These are phyloP conservation scores for Listronotus oregonensis DNA, from an alignment of 1,140 invertebrate genomes.

Conservation along the genomic window DNA sequence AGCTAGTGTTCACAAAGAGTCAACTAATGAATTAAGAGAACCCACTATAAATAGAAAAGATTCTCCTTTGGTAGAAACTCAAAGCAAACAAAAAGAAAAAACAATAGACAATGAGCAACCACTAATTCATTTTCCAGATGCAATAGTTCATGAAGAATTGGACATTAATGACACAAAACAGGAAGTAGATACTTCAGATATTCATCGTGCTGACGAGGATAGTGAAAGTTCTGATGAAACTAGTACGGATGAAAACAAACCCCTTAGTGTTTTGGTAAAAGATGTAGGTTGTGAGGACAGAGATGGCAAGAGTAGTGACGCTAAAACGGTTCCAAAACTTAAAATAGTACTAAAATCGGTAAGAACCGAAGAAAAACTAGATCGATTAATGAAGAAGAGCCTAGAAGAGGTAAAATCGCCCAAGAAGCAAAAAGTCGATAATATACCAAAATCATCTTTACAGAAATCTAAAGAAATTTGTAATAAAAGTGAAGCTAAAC, in stretches of 20 bases:
- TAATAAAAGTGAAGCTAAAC: background rate
- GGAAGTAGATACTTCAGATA: background rate
- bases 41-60: background rate
- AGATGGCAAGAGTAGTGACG: no score
- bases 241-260: slow-evolving; percentile 5
- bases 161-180: background rate
- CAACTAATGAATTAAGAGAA: background rate
- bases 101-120: no score
- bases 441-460: background rate
- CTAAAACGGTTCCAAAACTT: background rate
- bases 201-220: background rate
- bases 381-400: background rate
- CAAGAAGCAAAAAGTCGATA: no score
- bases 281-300: no score
- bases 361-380: slow-evolving; percentile 7
- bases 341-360: slow-evolving; percentile 17
- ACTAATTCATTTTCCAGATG: background rate
- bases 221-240: slow-evolving; percentile 2
- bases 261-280: background rate
- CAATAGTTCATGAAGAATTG: slow-evolving; percentile 1
- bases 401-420: no score
- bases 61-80: no score
- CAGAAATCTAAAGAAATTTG: background rate
- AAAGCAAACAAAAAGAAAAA: no score
- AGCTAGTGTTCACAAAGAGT: background rate